These are phyloP conservation scores for Ceyx erithaca DNA, from an alignment of 2,797 vertebrate genomes.

Conservation along the genomic window DNA sequence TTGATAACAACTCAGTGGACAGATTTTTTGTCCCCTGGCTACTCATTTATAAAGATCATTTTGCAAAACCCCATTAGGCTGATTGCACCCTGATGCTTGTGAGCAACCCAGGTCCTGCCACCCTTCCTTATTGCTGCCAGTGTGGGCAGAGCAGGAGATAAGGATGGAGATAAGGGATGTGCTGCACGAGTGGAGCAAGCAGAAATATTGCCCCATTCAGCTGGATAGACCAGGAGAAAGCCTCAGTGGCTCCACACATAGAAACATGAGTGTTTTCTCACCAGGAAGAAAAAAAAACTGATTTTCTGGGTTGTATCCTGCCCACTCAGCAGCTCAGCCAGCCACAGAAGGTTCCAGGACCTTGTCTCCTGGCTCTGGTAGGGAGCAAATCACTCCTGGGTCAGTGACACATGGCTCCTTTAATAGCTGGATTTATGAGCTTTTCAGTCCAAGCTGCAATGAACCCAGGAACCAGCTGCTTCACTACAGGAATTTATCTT, in stretches of 20 bases:
- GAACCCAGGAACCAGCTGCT: background rate
- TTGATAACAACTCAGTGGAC: accelerated
- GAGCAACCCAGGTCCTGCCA: background rate
- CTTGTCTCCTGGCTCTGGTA: accelerated
- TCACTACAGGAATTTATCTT: background rate
- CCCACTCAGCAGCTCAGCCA: background rate
- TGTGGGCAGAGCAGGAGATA: background rate
- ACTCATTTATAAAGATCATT: background rate
- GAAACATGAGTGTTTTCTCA: background rate
- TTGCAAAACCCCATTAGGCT: background rate
- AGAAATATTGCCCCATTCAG: background rate
- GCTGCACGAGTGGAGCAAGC: accelerated
- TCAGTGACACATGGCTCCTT: background rate
- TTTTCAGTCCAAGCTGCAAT: background rate
- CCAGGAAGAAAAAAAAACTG: background rate
- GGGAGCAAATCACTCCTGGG: accelerated
- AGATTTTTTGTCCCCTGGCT: background rate
- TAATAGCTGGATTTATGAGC: background rate
- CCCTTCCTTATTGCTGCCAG: background rate
- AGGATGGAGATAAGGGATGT: background rate
- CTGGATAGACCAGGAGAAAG: background rate
- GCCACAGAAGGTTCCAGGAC: background rate
- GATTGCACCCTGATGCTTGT: accelerated
- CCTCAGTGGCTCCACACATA: accelerated
- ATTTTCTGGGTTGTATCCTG: background rate